A percentile compares a stretch with the other conserved stretches of the same genome.
phyloP scores from a whole-genome alignment of 2,888 invertebrate genomes.

The Blastobasis lacticolella region DNA sequence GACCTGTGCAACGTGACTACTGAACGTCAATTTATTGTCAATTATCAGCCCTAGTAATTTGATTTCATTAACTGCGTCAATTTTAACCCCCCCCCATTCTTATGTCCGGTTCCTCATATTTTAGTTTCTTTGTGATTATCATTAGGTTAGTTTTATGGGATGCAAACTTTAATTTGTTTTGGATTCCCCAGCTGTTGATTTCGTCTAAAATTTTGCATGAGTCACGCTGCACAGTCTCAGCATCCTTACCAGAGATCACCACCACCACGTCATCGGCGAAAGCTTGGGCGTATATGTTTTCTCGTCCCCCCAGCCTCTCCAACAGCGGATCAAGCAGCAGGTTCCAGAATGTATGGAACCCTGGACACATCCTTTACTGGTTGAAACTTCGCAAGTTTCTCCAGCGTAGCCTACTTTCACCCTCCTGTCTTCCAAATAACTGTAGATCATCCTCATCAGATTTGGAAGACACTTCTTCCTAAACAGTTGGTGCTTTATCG shows the following conservation, averaged over 20 bases:
- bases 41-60: background rate
- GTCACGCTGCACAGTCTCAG: too few species aligned
- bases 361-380: conserved; percentile 14
- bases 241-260: background rate
- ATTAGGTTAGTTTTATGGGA: conserved; percentile 11
- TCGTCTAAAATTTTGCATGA: too few species aligned
- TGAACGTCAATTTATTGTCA: background rate
- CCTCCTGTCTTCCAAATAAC: conserved; percentile 8
- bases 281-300: too few species aligned
- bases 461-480: background rate
- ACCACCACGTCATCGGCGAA: conserved; percentile 18
- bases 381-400: background rate
- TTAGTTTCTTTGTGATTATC: conserved; percentile 4
- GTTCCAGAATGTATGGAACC: conserved; percentile 15
- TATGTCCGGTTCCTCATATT: background rate
- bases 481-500: background rate
- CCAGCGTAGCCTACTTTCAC: conserved; percentile 10
- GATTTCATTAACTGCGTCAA: background rate
- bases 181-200: conserved; percentile 9
- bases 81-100: background rate
- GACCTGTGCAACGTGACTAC: background rate
- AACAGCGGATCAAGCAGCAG: conserved; percentile 12
- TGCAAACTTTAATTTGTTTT: conserved; percentile 11
- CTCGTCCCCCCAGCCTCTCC: background rate
- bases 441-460: conserved; percentile 1